Base-by-base conservation (phyloP, 2,888 invertebrate species). In the Caprella mutica region DNA sequence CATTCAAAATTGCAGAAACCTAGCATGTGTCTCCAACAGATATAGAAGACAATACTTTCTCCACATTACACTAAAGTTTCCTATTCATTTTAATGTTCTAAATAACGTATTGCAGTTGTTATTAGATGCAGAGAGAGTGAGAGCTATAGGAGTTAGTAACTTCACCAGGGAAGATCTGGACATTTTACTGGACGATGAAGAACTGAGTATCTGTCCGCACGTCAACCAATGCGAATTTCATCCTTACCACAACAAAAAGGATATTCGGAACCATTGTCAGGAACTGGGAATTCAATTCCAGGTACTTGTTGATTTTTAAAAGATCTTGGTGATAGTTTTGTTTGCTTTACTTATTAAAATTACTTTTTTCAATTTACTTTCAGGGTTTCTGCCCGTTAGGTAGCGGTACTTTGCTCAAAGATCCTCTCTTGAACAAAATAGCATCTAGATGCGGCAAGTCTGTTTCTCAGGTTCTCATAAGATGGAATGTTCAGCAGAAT, bases 351-450 rank as follows among this genome's bases (percentile, higher is more conserved):
- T 43, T 43, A n/a, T 43, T 43, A n/a, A 17, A 17, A n/a, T 43
- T 43, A n/a, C 21, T 43, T 3, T 43, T 43, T 2, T 2, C 29
- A 52, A 58, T 38, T 39, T 23, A 42, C 35, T 65, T 67, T 42
- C 61, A 72, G 70, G 73, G 72, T 5, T 73, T 72, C 65, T 73
- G 72, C 66, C 73, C 73, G 9, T 64, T 73, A 48, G 73, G 71
- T 21, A 72, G 72, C 58, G 73, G 72, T 23, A 63, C 67, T 27
- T 68, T 72, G 29, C 65, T 73, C 40, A 66, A 67, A 19, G 69
- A 71, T 35, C 63, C 66, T 4, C 61, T 70, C n/a, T 60, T 68
- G 24, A 48, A 55, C 39, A 53, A 61, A 29, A 68, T 73, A n/a
- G 71, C 72, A 2, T 43, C 63, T 27, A 66, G 66, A 23, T 61